A percentile compares a stretch with the other conserved stretches of the same genome.
phyloP scores from a whole-genome alignment of 2,888 invertebrate species.

The Antitype chi region DNA sequence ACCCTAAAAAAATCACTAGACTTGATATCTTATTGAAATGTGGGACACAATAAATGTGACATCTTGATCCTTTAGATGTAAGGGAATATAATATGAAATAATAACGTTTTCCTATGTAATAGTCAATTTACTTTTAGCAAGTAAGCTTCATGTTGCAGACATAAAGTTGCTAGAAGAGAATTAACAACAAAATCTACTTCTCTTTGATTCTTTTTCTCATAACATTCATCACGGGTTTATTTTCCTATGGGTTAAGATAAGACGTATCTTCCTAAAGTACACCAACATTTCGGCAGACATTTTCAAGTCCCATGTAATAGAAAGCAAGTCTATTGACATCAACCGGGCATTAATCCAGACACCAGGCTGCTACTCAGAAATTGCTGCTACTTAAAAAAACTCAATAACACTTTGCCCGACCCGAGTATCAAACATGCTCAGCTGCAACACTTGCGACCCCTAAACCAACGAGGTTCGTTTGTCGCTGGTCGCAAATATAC shows the following conservation, averaged over 20 bases:
- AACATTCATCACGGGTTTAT: neutral
- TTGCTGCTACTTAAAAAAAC: too few species aligned
- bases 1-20: neutral
- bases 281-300: neutral
- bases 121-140: slow-evolving; percentile 40
- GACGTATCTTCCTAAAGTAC: neutral
- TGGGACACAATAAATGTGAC: slow-evolving; percentile 32
- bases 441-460: too few species aligned
- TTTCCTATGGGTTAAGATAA: neutral
- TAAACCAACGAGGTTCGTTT: too few species aligned
- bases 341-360: too few species aligned
- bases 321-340: too few species aligned
- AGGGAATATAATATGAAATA: slow-evolving; percentile 39
- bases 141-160: slow-evolving; percentile 28
- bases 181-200: too few species aligned
- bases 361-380: too few species aligned
- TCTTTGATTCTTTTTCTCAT: neutral
- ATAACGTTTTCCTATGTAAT: slow-evolving; percentile 43
- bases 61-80: slow-evolving; percentile 20
- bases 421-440: too few species aligned
- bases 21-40: slow-evolving; percentile 21
- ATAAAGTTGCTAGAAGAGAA: slow-evolving; percentile 16
- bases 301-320: too few species aligned
- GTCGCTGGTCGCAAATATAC: too few species aligned
- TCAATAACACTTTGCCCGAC: too few species aligned